Conservation (phyloP, 1,140 invertebrate species). For the Trichoplusia ni region DNA sequence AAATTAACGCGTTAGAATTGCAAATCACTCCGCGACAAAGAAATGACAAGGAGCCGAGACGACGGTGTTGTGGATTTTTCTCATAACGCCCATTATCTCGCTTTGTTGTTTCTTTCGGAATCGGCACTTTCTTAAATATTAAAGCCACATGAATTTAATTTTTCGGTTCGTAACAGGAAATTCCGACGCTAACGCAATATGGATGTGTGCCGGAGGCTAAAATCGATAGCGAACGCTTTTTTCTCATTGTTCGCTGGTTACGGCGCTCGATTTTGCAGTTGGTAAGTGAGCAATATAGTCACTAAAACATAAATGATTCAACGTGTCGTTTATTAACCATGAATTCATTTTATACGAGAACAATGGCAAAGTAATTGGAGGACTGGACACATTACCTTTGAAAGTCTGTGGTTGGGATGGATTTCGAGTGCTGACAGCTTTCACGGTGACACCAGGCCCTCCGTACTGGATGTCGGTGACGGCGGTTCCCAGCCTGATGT, state of each 20-base stretch:
- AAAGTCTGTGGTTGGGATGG: conserved; percentile 67
- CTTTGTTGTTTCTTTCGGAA: conserved; percentile 52
- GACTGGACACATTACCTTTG: no score
- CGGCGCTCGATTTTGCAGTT: conserved; percentile 13
- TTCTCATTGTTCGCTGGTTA: conserved; percentile 17
- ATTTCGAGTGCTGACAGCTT: conserved; percentile 88
- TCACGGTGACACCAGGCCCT: conserved; percentile 90
- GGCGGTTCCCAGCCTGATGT: conserved; percentile 95
- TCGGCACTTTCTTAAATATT: conserved; percentile 49
- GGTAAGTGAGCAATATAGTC: background rate
- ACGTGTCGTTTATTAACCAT: no score
- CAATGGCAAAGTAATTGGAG: no score
- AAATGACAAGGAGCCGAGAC: conserved; percentile 64
- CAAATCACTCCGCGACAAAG: conserved; percentile 74
- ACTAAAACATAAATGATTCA: no score
- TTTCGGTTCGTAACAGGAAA: conserved; percentile 47
- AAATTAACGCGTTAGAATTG: conserved; percentile 78
- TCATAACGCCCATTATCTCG: conserved; percentile 62
- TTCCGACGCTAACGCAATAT: conserved; percentile 42
- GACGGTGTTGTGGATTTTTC: conserved; percentile 70
- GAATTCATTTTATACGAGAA: no score
- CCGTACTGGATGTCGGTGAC: conserved; percentile 93
- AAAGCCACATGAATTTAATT: conserved; percentile 52
- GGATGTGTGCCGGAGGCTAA: conserved; percentile 32
- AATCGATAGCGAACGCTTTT: conserved; percentile 44